Percentiles rank a stretch among this genome's conserved stretches.
phyloP scores from a whole-genome alignment of 2,113 vertebrate genomes.

The Gobius niger region DNA sequence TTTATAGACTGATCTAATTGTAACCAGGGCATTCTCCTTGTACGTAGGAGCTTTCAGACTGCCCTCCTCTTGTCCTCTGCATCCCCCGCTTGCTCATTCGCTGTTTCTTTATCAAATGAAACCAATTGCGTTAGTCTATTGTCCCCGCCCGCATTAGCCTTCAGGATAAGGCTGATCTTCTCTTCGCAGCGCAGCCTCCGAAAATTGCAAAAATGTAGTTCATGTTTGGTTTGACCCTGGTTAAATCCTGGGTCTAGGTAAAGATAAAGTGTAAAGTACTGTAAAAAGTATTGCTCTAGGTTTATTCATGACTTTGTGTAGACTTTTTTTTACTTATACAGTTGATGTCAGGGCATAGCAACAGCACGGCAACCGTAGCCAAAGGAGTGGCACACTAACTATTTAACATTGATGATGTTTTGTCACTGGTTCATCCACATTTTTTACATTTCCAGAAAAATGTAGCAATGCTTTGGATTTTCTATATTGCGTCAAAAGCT shows the following conservation, averaged over 20 bases:
- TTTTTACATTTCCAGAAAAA: too few species aligned
- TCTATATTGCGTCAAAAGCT: too few species aligned
- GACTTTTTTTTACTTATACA: not conserved
- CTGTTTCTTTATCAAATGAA: constrained; percentile 2
- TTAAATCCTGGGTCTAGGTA: not conserved
- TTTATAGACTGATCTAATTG: constrained; percentile 76
- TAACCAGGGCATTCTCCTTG: constrained; percentile 67
- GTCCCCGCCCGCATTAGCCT: not conserved
- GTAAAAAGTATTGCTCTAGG: too few species aligned
- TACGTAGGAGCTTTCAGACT: constrained; percentile 42
- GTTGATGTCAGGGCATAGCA: not conserved
- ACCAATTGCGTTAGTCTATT: not conserved
- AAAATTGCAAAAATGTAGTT: constrained; percentile 1
- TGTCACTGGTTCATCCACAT: too few species aligned
- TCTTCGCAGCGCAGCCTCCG: not conserved
- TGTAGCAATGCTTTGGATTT: too few species aligned
- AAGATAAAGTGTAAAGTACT: too few species aligned
- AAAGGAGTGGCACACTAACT: too few species aligned
- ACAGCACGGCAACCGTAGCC: too few species aligned
- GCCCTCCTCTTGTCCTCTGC: constrained; percentile 25
- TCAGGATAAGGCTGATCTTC: not conserved
- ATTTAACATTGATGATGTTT: not conserved
- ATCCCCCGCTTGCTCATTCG: constrained; percentile 15
- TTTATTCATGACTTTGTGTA: not conserved
- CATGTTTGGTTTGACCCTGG: not conserved